Base-by-base conservation (phyloP, 2,888 invertebrate genomes). In the Malthinus seriepunctatus region DNA sequence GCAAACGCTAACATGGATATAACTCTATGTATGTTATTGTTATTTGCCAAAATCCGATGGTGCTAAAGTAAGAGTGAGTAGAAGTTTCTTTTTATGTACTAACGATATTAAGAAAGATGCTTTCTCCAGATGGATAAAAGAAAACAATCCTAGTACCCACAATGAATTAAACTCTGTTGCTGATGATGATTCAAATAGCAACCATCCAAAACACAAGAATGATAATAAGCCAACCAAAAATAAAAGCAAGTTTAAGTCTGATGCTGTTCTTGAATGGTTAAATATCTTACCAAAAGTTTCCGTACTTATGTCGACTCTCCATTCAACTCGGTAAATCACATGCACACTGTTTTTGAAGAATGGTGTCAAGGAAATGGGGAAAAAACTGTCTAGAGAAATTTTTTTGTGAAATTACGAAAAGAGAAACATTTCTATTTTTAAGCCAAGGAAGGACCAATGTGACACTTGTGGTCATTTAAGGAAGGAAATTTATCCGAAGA, bases 401-500 rank as follows among this genome's bases (percentile, higher is more conserved):
- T 12, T 11, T 59, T 65, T 51, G 47, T 7, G 39, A 14, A 59
- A 51, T 49, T 53, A 59, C 38, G 58, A 66, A 44, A 44, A 51
- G 35, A 49, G 55, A 11, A 69, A 68, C 48, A 34, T 67, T 33
- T 60, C 60, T 45, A 51, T 69, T 45, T 67, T 66, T 51, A 39
- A 35, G 35, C 63, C 65, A n/a, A 64, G 62, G 51, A 67, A 65
- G 57, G 60, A 67, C 38, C 53, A 56, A 31, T 65, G 63, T 32
- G 61, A 63, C 53, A 55, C 48, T 8, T 63, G 61, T 47, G 63
- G 52, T 47, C 62, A 9, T 60, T 63, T 46, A 65, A 61, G 44
- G 63, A 57, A 39, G 64, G 63, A 14, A 47, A 34, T 34, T 14
- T 47, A 33, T 11, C 34, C 2, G 34, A 47, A 34, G 35, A 47